Conservation (phyloP, 2,888 invertebrate species). For the Chymomyza caudatula region DNA sequence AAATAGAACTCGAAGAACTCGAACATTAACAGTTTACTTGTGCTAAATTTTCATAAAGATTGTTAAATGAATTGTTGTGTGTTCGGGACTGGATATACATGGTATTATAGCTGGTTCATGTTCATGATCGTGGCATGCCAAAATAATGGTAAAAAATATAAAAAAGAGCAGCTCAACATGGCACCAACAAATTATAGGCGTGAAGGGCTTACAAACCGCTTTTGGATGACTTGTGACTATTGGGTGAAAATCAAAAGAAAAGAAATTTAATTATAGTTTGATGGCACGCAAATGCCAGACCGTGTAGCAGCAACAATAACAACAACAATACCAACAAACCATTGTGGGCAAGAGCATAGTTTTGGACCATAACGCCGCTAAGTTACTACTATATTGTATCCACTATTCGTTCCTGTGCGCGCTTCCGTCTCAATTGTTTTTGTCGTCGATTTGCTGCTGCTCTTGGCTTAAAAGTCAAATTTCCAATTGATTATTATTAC, state of each 20-base stretch:
- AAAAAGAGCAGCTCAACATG: not conserved
- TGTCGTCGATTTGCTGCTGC: constrained; percentile 25
- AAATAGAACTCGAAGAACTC: not conserved
- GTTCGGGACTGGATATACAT: not conserved
- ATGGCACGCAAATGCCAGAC: constrained; percentile 59
- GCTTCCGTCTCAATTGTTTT: constrained; percentile 5
- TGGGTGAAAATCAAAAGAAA: constrained; percentile 70
- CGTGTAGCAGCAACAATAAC: not conserved
- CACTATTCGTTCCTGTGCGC: not conserved
- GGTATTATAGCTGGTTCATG: not conserved
- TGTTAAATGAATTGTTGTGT: not conserved
- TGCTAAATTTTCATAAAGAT: not conserved
- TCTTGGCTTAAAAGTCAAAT: constrained; percentile 66
- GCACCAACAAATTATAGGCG: not conserved
- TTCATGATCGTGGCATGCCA: not conserved
- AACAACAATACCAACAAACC: not conserved
- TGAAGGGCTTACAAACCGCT: not conserved
- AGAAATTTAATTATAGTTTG: constrained; percentile 70
- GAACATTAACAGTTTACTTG: not conserved
- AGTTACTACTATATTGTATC: constrained; percentile 4
- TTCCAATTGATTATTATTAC: constrained; percentile 66
- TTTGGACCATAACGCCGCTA: not conserved
- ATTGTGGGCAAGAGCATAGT: not conserved
- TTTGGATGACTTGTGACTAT: constrained; percentile 59
- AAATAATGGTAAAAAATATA: not conserved